Evolutionary conservation across 2,113 vertebrate species (phyloP).

Genomic region (Lutjanus erythropterus): DNA sequence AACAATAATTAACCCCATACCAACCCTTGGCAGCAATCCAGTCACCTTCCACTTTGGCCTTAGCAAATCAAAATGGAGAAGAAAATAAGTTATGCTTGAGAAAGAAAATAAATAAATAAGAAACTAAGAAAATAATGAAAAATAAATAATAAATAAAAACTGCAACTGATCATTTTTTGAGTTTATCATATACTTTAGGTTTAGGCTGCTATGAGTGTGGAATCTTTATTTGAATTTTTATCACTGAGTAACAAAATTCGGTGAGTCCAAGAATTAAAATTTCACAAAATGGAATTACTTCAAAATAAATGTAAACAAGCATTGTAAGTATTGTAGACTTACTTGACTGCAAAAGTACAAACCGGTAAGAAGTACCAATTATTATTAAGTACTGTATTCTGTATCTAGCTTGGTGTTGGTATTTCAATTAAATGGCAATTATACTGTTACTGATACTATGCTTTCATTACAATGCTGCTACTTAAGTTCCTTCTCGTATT

Average conservation of each 20-base stretch:
- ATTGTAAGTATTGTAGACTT: not conserved
- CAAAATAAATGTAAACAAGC: not conserved
- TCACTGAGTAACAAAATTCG: not conserved
- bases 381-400: too few species aligned
- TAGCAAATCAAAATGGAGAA: too few species aligned
- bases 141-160: too few species aligned
- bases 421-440: not conserved
- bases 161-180: too few species aligned
- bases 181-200: not conserved
- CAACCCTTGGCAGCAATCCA: too few species aligned
- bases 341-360: not conserved
- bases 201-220: not conserved
- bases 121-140: too few species aligned
- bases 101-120: too few species aligned
- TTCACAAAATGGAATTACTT: not conserved
- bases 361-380: not conserved
- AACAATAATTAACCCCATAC: too few species aligned
- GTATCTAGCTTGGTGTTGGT: not conserved
- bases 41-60: too few species aligned
- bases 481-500: not conserved
- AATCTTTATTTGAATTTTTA: not conserved
- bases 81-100: too few species aligned
- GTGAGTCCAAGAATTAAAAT: not conserved
- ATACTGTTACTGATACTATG: not conserved
- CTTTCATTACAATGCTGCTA: too few species aligned